Evolutionary conservation across 2,797 vertebrate genomes (phyloP), one percentile per base, ranked within the genome.

Genomic region (Micropoecilia bifurca): DNA sequence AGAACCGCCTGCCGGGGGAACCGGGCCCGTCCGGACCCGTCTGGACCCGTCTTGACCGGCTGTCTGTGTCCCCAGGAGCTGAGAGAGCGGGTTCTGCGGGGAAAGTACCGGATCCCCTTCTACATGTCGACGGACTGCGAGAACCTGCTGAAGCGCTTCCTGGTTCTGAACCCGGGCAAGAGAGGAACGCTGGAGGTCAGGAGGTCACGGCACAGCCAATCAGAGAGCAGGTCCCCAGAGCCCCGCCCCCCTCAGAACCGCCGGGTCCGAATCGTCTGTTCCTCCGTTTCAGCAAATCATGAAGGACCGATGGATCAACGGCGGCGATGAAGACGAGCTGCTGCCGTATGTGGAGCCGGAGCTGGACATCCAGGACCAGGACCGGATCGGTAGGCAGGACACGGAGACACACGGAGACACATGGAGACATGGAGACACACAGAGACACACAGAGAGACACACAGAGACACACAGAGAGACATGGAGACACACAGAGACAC

Each of bases 61-160:
- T 13, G 10, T 59, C 13, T 59, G 57, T 46, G 16, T 47, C 53
- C 76, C 4, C 79, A 98, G 97, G 97, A 98, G 88, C 93, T 98
- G 75, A 94, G 97, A 75, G 97, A 98, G 87, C 95, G 97, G 5
- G 97, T 98, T 3, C 90, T 98, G 73, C 93, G 97, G 69, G 97
- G 97, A 0, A 98, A 98, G 80, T 98, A 98, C 85, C 95, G 97
- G 2, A 97, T 98, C 83, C 97, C 97, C 0, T 98, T 98, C 81
- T 98, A 98, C 94, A 98, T 98, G 97, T 97, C 97, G 25, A 98
- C 97, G 0, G 97, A 98, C 85, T 98, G 97, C 33, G 97, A 98
- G 92, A 98, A 97, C 91, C 95, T 98, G 72, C 96, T 98, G 59
- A 98, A 97, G 86, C 97, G 97, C 71, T 97, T 98, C 91, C 96